A percentile compares a stretch with the other conserved stretches of the same genome.
Evolutionary conservation across 37 sponge, comb jelly and placozoan genomes (phyloP).

Genomic region (Aplysina aerophoba): DNA sequence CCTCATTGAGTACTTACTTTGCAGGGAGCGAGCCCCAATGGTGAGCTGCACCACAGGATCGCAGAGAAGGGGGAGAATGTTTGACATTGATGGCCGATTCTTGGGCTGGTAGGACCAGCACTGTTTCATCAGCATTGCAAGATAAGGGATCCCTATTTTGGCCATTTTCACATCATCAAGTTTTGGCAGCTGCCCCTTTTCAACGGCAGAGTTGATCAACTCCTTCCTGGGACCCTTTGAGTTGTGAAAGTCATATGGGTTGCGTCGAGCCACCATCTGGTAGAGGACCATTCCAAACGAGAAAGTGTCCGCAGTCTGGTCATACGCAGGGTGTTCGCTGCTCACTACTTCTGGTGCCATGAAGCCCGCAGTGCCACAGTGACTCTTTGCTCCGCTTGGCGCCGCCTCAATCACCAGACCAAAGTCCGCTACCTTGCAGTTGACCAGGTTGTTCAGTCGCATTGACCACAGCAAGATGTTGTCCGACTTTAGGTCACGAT

Average conservation of each 20-base stretch:
- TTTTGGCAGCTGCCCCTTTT: slow-evolving; percentile 50
- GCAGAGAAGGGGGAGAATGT: background rate
- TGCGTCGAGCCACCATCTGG: slow-evolving; percentile 75
- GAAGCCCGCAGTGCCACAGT: slow-evolving; percentile 88
- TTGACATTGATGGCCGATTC: slow-evolving; percentile 35
- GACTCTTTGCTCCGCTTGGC: slow-evolving; percentile 71
- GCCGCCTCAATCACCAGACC: slow-evolving; percentile 70
- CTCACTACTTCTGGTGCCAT: slow-evolving; percentile 80
- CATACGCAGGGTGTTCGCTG: slow-evolving; percentile 54
- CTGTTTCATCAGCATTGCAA: slow-evolving; percentile 63
- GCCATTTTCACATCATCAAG: slow-evolving; percentile 52
- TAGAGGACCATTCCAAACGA: slow-evolving; percentile 87
- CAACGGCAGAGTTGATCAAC: slow-evolving; percentile 51
- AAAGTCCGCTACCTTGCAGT: slow-evolving; percentile 90
- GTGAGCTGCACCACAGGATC: slow-evolving; percentile 18
- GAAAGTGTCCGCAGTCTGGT: slow-evolving; percentile 79
- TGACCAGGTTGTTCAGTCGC: slow-evolving; percentile 67
- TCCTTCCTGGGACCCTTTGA: background rate
- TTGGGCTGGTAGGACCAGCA: slow-evolving; percentile 72
- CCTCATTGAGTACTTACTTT: slow-evolving; percentile 13
- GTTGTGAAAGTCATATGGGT: slow-evolving; percentile 55
- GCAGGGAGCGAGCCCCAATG: background rate
- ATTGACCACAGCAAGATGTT: slow-evolving; percentile 94
- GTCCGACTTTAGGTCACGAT: slow-evolving; percentile 86
- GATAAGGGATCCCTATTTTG: slow-evolving; percentile 51